Percentiles rank a stretch among this genome's conserved stretches.
phyloP scores from a whole-genome alignment of 2,888 invertebrate species.

The Lissonota sp. region DNA sequence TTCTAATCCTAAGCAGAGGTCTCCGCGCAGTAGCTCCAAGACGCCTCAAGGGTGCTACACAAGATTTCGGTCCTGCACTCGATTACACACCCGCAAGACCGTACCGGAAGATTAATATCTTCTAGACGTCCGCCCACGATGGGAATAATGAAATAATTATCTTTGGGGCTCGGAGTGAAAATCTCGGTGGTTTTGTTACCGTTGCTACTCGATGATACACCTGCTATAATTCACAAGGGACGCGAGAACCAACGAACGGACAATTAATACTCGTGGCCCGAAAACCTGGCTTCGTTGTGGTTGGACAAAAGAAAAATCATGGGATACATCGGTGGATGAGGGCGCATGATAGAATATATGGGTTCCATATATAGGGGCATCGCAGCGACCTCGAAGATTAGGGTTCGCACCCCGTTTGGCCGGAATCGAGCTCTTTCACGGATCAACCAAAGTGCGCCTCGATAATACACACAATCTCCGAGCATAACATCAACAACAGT shows the following conservation, averaged over 20 bases:
- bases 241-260: conserved; percentile 14
- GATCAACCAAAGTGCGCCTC: neutral
- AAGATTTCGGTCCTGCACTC: conserved; percentile 27
- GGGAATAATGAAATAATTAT: conserved; percentile 52
- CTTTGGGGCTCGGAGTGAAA: neutral
- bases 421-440: conserved; percentile 41
- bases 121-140: neutral
- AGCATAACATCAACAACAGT: conserved; percentile 45
- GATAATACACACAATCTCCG: conserved; percentile 11
- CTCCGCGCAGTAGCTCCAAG: neutral
- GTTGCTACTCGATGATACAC: conserved; percentile 31
- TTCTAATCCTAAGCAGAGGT: conserved; percentile 52
- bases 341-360: conserved; percentile 38
- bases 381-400: conserved; percentile 28
- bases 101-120: conserved; percentile 45
- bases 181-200: neutral
- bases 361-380: conserved; percentile 25
- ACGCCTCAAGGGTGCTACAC: neutral
- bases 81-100: conserved; percentile 36
- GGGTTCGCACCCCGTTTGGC: conserved; percentile 9
- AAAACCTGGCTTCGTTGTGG: neutral
- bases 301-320: conserved; percentile 27
- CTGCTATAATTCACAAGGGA: conserved; percentile 49
- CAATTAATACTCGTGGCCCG: conserved; percentile 54
- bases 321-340: neutral